Base-by-base conservation (phyloP, 2,888 invertebrate species). In the Mycogona germanica region DNA sequence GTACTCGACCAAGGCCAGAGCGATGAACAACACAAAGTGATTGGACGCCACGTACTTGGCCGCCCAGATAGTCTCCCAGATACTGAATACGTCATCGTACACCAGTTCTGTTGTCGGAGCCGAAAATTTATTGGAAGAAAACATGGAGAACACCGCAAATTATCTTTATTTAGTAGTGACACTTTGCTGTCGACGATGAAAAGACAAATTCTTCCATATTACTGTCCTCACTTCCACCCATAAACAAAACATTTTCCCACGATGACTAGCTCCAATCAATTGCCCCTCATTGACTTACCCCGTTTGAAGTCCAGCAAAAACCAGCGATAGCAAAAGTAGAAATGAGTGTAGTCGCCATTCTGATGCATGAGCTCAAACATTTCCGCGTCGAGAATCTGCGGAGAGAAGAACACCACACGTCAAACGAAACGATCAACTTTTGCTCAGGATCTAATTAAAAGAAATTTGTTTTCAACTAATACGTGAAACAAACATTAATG, bases 271-370 rank as follows among this genome's bases (percentile, higher is more conserved):
- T 12, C 23, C 12, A 47, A 5, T 26, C 5, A 41, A 41, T n/a
- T n/a, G n/a, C n/a, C n/a, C n/a, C n/a, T 25, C n/a, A 46, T 14
- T 50, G 14, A 55, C 60, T 60, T 62, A 77, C 78, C 78, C 67
- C 95, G 74, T 70, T 96, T 96, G 68, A 96, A 96, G 72, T 96
- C 95, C 51, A 96, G 75, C 59, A 96, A 75, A 74, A 95, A 95
- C 95, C 95, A 95, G 41, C 95, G 84, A 70, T 96, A 96, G 71
- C 92, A 92, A 73, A 95, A 96, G 72, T 93, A 96, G 72, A 96
- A 91, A 69, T 96, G 93, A 3, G 92, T 93, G 72, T 91, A 93
- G 71, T 96, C 95, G 0, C 91, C 91, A 69, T 91, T 87, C 50
- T 87, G 84, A 65, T 91, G 88, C 86, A 95, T 92, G 67, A 91